Base-by-base conservation (phyloP, 2,888 invertebrate species). In the Pachycephus smyrnensis region DNA sequence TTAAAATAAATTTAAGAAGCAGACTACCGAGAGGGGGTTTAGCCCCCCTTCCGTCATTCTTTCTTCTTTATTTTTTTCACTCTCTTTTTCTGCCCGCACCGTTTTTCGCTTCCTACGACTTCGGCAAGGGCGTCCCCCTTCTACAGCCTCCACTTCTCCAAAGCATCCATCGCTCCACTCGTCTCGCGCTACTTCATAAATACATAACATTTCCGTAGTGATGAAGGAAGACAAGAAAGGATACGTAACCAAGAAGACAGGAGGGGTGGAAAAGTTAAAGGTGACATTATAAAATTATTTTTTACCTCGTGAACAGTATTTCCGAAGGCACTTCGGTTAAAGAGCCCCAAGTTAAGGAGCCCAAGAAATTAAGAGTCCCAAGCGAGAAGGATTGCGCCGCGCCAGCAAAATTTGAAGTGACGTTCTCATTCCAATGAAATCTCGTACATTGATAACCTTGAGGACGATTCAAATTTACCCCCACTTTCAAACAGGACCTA, bases 1-100 rank as follows among this genome's bases (percentile, higher is more conserved):
- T 77, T 77, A 77, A 77, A 77, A 77, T 77, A 77, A 77, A 77
- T 77, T 75, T 75, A 77, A 77, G 75, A 71, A 55, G 9, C 55
- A 55, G 55, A 55, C 55, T 55, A 55, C 55, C 55, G 55, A 9
- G 2, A 0, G 4, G 11, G 55, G 40, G 40, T 40, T 15, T 15
- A 40, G 6, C 15, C 6, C 33, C 33, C 40, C 2, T 23, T 33
- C 4, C 30, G 30, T 69, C 69, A 15, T 68, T 12, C 68, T 1
- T 15, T n/a, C 23, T 30, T 31, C 30, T 12, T 12, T 31, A 23
- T 9, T 55, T 55, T 55, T 12, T 37, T 55, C 15, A 15, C 23
- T 6, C 9, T 23, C 40, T 55, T 55, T 55, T 55, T 55, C 15
- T 23, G 40, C 40, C 23, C 9, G 55, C 9, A 55, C 23, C 55